These are phyloP conservation scores for Drosophila sucinea DNA, from an alignment of 1,140 invertebrate species.

Conservation along the genomic window DNA sequence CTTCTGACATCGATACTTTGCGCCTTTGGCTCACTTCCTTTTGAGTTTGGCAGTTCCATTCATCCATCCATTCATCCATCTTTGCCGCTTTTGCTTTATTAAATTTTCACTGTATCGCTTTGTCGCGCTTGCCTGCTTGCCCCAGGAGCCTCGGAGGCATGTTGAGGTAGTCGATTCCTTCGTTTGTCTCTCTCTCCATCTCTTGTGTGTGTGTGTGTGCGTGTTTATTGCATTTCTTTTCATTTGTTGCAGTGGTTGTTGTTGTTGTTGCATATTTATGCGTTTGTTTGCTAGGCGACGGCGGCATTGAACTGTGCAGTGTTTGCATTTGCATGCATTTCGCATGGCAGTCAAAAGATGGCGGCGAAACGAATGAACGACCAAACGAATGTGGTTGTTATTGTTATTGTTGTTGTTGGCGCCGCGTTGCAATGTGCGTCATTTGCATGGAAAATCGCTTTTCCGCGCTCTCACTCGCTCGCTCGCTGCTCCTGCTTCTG, in stretches of 20 bases:
- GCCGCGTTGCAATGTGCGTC: slow-evolving; percentile 66
- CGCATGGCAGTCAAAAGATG: slow-evolving; percentile 72
- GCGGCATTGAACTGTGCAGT: slow-evolving; percentile 64
- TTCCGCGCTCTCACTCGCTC: slow-evolving; percentile 37
- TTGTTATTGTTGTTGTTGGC: background rate
- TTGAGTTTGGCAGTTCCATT: slow-evolving; percentile 49
- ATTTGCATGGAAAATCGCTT: slow-evolving; percentile 80
- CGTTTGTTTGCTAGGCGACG: slow-evolving; percentile 69
- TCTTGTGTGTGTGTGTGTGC: slow-evolving; percentile 33
- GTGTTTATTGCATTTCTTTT: slow-evolving; percentile 70
- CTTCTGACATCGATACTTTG: slow-evolving; percentile 69
- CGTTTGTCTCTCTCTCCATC: slow-evolving; percentile 30
- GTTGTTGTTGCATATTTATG: slow-evolving; percentile 69
- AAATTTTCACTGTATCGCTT: slow-evolving; percentile 67
- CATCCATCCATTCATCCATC: background rate
- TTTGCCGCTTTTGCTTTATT: slow-evolving; percentile 70
- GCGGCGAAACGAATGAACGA: slow-evolving; percentile 22
- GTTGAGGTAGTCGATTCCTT: slow-evolving; percentile 7
- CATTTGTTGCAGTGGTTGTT: slow-evolving; percentile 54
- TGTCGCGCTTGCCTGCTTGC: slow-evolving; percentile 26
- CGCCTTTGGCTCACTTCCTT: slow-evolving; percentile 13
- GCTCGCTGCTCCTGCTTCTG: slow-evolving; percentile 1
- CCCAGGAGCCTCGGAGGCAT: background rate
- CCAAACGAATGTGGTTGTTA: too few relatives aligned
- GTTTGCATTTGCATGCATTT: slow-evolving; percentile 79